Conservation (phyloP, 2,888 invertebrate species). For the Lasioglossum malachurum region DNA sequence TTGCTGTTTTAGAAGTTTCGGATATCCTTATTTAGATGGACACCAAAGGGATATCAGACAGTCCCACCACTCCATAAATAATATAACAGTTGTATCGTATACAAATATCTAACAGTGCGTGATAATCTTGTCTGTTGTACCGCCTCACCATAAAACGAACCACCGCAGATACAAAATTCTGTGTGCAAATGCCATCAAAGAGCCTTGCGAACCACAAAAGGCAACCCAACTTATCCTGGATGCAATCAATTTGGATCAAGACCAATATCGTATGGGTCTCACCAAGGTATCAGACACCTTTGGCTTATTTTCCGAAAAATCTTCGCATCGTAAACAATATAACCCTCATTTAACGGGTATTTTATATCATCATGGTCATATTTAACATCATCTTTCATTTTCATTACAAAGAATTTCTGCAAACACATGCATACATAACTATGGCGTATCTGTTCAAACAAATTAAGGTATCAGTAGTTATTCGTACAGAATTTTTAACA, state of each 20-base stretch:
- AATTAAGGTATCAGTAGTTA: neutral
- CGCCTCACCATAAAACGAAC: conserved; percentile 51
- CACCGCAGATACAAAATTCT: conserved; percentile 99
- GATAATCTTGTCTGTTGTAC: conserved; percentile 63
- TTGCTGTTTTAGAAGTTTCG: conserved; percentile 6
- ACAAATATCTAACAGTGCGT: conserved; percentile 55
- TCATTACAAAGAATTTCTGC: neutral
- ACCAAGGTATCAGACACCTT: conserved; percentile 93
- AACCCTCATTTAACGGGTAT: neutral
- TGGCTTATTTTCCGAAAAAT: conserved; percentile 56
- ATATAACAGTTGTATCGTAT: conserved; percentile 44
- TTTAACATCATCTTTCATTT: neutral
- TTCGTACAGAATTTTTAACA: neutral
- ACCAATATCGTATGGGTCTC: conserved; percentile 97
- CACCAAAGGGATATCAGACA: conserved; percentile 18
- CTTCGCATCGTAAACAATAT: conserved; percentile 6
- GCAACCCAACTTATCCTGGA: conserved; percentile 94
- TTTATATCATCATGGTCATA: neutral
- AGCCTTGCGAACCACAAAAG: conserved; percentile 90
- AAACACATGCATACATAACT: neutral
- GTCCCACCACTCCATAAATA: conserved; percentile 16
- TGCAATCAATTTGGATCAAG: conserved; percentile 93
- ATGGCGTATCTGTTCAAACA: neutral
- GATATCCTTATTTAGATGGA: neutral
- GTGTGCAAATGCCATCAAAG: conserved; percentile 95